These are phyloP conservation scores for Lathamus discolor DNA, from an alignment of 2,113 vertebrate species.

Conservation along the genomic window DNA sequence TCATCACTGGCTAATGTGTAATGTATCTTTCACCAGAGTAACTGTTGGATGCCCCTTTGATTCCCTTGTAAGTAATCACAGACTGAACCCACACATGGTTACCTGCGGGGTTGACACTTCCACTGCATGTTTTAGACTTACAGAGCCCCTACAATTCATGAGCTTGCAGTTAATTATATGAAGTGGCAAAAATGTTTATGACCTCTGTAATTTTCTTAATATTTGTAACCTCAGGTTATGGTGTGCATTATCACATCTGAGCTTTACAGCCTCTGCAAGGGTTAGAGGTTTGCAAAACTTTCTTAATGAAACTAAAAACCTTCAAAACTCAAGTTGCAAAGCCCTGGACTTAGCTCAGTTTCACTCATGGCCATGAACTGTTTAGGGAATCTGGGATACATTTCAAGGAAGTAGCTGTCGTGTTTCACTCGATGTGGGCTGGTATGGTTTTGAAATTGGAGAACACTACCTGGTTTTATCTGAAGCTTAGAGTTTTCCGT, in stretches of 20 bases:
- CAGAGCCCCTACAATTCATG: neutral
- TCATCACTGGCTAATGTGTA: constrained; percentile 67
- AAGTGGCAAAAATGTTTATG: neutral
- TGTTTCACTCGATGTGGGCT: constrained; percentile 28
- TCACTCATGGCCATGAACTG: constrained; percentile 2
- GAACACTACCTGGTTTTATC: constrained; percentile 25
- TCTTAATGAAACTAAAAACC: neutral
- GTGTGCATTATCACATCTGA: neutral
- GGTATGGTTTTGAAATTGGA: constrained; percentile 42
- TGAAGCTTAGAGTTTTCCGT: constrained; percentile 18
- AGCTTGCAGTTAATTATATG: neutral
- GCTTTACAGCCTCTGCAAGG: neutral
- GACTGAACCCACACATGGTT: neutral
- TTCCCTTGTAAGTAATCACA: neutral
- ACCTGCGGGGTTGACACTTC: neutral
- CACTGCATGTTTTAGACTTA: neutral
- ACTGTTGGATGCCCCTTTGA: neutral
- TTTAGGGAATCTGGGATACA: neutral
- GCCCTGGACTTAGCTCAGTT: neutral
- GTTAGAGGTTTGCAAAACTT: neutral
- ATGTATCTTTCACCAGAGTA: constrained; percentile 62
- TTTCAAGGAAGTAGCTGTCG: constrained; percentile 51
- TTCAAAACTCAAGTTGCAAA: constrained; percentile 28
- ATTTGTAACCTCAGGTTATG: neutral
- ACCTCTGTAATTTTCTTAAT: constrained; percentile 11